These are phyloP conservation scores for Hypselothyrea guttata DNA, from an alignment of 2,888 invertebrate species.

Conservation along the genomic window DNA sequence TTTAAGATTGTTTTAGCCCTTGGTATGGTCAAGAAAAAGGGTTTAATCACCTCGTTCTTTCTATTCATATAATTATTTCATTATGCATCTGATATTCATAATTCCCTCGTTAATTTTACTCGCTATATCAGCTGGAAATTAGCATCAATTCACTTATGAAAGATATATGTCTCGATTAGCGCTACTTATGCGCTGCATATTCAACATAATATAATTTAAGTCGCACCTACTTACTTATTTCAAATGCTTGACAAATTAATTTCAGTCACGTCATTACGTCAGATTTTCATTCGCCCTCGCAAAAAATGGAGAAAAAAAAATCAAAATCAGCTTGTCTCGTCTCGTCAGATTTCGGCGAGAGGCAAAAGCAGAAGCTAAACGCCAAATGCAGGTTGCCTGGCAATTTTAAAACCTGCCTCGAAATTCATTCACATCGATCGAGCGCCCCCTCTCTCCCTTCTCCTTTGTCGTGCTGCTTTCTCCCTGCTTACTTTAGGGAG, in stretches of 20 bases:
- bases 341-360: conserved; percentile 34
- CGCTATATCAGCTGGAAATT: too few species aligned
- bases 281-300: conserved; percentile 16
- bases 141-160: not conserved
- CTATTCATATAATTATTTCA: too few species aligned
- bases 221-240: conserved; percentile 16
- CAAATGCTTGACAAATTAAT: conserved; percentile 23
- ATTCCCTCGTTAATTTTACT: too few species aligned
- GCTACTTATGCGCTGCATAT: conserved; percentile 1
- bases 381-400: conserved; percentile 50
- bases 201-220: conserved; percentile 16
- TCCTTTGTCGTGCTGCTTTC: not conserved
- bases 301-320: conserved; percentile 4
- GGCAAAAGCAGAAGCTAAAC: conserved; percentile 31
- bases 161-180: not conserved
- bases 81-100: too few species aligned
- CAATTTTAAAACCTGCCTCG: conserved; percentile 16
- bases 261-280: conserved; percentile 40
- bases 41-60: too few species aligned
- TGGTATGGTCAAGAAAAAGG: too few species aligned
- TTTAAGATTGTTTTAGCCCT: too few species aligned
- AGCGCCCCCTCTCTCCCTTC: conserved; percentile 29
- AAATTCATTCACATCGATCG: conserved; percentile 49
- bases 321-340: conserved; percentile 21
- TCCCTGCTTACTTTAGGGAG: not conserved